These are phyloP conservation scores for Acronicta leporina DNA, from an alignment of 2,888 invertebrate species.

Conservation along the genomic window DNA sequence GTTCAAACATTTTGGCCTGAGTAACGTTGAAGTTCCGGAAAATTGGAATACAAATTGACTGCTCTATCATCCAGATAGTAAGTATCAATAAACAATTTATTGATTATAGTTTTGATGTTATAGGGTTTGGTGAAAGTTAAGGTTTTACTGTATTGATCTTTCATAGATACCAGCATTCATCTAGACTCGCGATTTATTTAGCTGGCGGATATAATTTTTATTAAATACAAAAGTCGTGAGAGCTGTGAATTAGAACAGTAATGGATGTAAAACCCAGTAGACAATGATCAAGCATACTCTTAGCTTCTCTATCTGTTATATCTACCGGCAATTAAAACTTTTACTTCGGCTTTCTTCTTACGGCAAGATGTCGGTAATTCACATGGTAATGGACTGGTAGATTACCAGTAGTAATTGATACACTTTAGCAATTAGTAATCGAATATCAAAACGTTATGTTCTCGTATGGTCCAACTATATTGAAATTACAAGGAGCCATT, in stretches of 20 bases:
- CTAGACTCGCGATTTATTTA: constrained; percentile 1
- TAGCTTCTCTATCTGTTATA: constrained; percentile 56
- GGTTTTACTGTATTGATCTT: constrained; percentile 5
- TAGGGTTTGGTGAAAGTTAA: constrained; percentile 12
- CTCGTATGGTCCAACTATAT: constrained; percentile 14
- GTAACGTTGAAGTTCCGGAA: constrained; percentile 60
- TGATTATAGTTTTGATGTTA: constrained; percentile 15
- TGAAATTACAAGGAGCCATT: constrained; percentile 24
- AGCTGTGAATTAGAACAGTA: constrained; percentile 44
- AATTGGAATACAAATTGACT: constrained; percentile 49
- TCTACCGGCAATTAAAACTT: constrained; percentile 65
- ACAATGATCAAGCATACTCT: constrained; percentile 54
- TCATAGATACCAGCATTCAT: background rate
- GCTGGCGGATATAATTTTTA: constrained; percentile 5
- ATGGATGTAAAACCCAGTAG: constrained; percentile 38
- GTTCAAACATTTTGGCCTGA: constrained; percentile 40
- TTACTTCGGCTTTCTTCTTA: constrained; percentile 62
- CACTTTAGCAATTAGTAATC: constrained; percentile 17
- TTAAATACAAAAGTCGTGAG: constrained; percentile 23
- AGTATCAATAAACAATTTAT: constrained; percentile 31
- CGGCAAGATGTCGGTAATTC: constrained; percentile 31
- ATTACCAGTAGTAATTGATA: constrained; percentile 9
- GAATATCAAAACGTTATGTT: background rate
- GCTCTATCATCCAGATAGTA: constrained; percentile 30
- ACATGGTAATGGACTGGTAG: constrained; percentile 7